These are phyloP conservation scores for Oxyteleia sp. DNA, from an alignment of 2,888 invertebrate species.

Conservation along the genomic window DNA sequence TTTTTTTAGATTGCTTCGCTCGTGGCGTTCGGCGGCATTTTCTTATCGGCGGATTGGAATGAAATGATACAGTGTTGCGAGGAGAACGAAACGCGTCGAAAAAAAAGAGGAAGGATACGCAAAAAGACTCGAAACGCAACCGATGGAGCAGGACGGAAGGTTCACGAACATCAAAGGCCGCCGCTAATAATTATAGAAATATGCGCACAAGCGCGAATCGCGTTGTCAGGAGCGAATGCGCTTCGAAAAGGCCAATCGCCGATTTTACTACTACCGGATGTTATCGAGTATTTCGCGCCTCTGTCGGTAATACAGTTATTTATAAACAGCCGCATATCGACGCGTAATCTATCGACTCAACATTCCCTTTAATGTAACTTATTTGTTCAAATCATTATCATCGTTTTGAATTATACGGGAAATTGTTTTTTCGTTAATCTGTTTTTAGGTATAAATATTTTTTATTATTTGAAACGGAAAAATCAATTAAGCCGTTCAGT, in stretches of 20 bases:
- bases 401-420: conserved; percentile 2
- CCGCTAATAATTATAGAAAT: conserved; percentile 88
- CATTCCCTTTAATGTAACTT: conserved; percentile 46
- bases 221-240: conserved; percentile 77
- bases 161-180: conserved; percentile 84
- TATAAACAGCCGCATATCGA: conserved; percentile 82
- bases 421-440: conserved; percentile 15
- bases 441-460: too few relatives aligned
- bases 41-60: conserved; percentile 80
- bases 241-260: conserved; percentile 77
- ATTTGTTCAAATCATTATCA: conserved; percentile 55
- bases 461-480: too few relatives aligned
- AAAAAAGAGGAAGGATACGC: conserved; percentile 43
- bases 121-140: conserved; percentile 55
- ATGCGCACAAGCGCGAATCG: conserved; percentile 84
- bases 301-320: conserved; percentile 86
- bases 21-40: conserved; percentile 77
- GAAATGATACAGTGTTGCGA: conserved; percentile 66
- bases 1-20: too few relatives aligned
- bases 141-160: conserved; percentile 69
- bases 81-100: conserved; percentile 46
- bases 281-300: conserved; percentile 78
- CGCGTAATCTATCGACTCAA: conserved; percentile 69
- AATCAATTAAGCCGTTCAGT: too few relatives aligned
- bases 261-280: conserved; percentile 78